Base-by-base conservation (phyloP, 2,888 invertebrate species). In the Dasypolia templi region DNA sequence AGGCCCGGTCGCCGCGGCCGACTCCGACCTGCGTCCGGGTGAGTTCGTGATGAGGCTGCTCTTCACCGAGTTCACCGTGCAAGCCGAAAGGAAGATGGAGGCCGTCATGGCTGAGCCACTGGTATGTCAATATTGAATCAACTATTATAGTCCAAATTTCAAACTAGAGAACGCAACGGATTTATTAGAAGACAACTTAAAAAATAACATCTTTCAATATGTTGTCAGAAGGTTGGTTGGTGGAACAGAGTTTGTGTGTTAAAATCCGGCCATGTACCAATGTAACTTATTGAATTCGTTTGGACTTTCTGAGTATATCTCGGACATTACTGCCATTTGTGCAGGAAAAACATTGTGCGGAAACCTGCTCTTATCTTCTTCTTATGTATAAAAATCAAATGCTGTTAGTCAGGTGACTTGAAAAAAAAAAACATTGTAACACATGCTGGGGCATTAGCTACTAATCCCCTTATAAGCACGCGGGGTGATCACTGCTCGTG, bases 81-180 rank as follows among this genome's bases (percentile, higher is more conserved):
- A 99, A 89, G 99, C 99, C 1, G 99, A 99, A 90, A 98, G 98
- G 92, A 99, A 99, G 95, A 99, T 99, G 95, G 99, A 99, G 91
- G 97, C 97, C 72, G 99, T 99, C 1, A 98, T 99, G 97, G 97
- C 98, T 70, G 99, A 99, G 93, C 97, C 98, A 77, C 96, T 98
- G 94, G 98, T 98, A 95, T 26, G 72, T n/a, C 17, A 19, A 61
- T 17, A 32, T 35, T 26, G 17, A 63, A 35, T 51, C 6, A 17
- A 44, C 6, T 14, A 26, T 26, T 61, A n/a, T 26, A 14, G 4
- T 72, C 12, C 22, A 17, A 29, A 42, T 55, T 56, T 72, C 2
- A 72, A 58, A 67, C 7, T 29, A 9, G 32, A 44, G 11, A 29
- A 56, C 6, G n/a, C n/a, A 32, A 69, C 1, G 3, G 35, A 44